Evolutionary conservation across 2,888 invertebrate species (phyloP).

Genomic region (Lochmaea capreae): DNA sequence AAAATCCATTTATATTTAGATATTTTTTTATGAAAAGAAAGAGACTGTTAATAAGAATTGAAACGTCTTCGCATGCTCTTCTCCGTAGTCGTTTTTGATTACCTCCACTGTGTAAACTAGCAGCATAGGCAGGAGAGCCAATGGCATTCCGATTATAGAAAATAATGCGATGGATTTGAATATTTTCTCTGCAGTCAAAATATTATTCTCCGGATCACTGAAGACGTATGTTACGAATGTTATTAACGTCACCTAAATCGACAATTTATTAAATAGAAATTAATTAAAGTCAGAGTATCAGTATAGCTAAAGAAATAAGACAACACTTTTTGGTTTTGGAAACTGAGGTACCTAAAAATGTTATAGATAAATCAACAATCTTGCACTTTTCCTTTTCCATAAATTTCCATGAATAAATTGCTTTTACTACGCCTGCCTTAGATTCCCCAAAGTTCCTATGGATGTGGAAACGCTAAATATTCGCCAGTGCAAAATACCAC

Average conservation of each 20-base stretch:
- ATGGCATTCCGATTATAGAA: constrained; percentile 87
- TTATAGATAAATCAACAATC: too few relatives aligned
- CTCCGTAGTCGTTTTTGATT: constrained; percentile 56
- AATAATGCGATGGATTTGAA: constrained; percentile 91
- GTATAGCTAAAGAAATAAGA: too few relatives aligned
- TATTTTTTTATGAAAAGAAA: background rate
- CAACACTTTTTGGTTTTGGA: background rate
- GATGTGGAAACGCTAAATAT: too few relatives aligned
- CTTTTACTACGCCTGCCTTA: too few relatives aligned
- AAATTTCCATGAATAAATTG: too few relatives aligned
- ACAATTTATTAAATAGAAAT: constrained; percentile 18
- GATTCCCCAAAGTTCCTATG: too few relatives aligned
- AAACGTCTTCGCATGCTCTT: constrained; percentile 19
- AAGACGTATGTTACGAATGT: constrained; percentile 87
- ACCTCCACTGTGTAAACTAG: constrained; percentile 83
- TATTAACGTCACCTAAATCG: constrained; percentile 79
- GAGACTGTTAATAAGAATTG: background rate
- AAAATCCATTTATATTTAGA: background rate
- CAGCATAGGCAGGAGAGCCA: constrained; percentile 83
- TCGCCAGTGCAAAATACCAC: too few relatives aligned
- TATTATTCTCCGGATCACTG: constrained; percentile 69
- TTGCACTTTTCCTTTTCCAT: too few relatives aligned
- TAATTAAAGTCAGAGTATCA: background rate
- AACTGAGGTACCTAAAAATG: too few relatives aligned
- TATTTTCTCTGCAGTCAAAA: constrained; percentile 82